These are phyloP conservation scores for Ceratoteleas bidentatus DNA, from an alignment of 1,140 invertebrate genomes.

Conservation along the genomic window DNA sequence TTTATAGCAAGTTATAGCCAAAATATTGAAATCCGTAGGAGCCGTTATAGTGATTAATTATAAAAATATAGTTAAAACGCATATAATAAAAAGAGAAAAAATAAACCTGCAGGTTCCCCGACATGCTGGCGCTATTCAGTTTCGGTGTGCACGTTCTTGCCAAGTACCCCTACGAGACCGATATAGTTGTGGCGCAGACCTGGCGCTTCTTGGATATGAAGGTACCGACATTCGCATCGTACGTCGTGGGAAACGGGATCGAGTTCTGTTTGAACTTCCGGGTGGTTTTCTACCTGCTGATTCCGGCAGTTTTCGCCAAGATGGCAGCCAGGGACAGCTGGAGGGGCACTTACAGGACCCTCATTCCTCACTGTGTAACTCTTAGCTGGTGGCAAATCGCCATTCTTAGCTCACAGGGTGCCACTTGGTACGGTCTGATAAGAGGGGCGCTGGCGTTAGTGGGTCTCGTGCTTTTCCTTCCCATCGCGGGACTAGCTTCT, in stretches of 20 bases:
- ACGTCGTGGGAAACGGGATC: constrained; percentile 89
- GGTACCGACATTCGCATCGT: constrained; percentile 90
- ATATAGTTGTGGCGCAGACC: constrained; percentile 88
- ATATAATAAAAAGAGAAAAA: no score
- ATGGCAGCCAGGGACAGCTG: constrained; percentile 88
- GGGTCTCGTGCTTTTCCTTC: constrained; percentile 88
- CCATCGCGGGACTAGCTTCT: constrained; percentile 88
- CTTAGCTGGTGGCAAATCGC: constrained; percentile 93
- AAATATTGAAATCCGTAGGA: no score
- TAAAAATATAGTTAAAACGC: no score
- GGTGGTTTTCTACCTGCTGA: constrained; percentile 88
- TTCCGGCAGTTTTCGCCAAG: constrained; percentile 87
- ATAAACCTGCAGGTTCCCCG: constrained; percentile 84
- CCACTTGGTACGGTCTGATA: constrained; percentile 90
- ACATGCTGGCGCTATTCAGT: constrained; percentile 87
- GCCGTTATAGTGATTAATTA: no score
- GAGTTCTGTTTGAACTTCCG: constrained; percentile 92
- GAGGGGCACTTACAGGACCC: constrained; percentile 88
- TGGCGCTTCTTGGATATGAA: constrained; percentile 90
- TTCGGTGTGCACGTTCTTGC: constrained; percentile 90
- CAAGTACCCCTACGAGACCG: constrained; percentile 92
- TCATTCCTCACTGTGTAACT: constrained; percentile 92
- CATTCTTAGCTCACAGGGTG: constrained; percentile 88
- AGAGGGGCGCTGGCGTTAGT: constrained; percentile 88
- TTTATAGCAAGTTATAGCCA: no score